Conservation (phyloP, 2,888 invertebrate species). For the Gymnocheta viridis region DNA sequence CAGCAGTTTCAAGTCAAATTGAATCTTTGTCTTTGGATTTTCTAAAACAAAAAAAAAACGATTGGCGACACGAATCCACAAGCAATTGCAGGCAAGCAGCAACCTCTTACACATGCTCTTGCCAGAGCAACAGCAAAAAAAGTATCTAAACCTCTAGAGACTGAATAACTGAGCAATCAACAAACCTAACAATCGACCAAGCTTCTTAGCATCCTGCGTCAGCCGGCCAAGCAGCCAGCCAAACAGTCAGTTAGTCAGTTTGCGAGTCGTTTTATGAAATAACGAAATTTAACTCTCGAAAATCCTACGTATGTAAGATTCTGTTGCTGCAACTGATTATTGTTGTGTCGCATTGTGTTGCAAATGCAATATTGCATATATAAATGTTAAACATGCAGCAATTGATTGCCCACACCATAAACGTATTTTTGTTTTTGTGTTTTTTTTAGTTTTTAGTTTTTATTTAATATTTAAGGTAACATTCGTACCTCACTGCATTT, state of each 20-base stretch:
- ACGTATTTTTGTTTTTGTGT: conserved; percentile 4
- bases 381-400: conserved; percentile 76
- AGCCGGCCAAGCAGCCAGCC: not conserved
- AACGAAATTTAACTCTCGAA: conserved; percentile 27
- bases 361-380: conserved; percentile 20
- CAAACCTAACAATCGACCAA: not conserved
- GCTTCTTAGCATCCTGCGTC: conserved; percentile 13
- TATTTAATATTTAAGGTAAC: not conserved
- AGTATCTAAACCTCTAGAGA: conserved; percentile 53
- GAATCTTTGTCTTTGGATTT: conserved; percentile 69
- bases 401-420: conserved; percentile 75
- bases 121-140: not conserved
- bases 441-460: not conserved
- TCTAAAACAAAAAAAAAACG: conserved; percentile 55
- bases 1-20: conserved; percentile 69
- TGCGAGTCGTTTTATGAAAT: conserved; percentile 16
- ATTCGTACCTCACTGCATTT: not conserved
- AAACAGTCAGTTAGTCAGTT: not conserved
- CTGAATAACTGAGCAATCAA: not conserved
- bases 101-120: conserved; percentile 2
- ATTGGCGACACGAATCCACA: conserved; percentile 73
- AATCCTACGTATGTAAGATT: conserved; percentile 45
- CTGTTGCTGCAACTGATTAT: conserved; percentile 42
- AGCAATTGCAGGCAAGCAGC: conserved; percentile 53
- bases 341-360: conserved; percentile 43